Conservation (phyloP, 2,888 invertebrate species). For the Pseudococcus viburni region DNA sequence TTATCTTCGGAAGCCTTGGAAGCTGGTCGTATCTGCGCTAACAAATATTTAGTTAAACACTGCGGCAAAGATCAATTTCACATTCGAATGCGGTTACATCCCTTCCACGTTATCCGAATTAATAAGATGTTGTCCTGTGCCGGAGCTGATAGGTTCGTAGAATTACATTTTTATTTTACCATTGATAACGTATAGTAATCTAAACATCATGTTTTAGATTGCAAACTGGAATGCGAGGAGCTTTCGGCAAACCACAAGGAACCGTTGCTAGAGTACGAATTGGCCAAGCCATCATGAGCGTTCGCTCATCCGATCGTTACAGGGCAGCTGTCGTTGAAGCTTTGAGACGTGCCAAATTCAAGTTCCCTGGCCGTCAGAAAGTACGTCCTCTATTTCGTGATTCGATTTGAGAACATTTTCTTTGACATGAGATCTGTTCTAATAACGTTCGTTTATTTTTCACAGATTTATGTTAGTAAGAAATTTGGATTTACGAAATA, state of each 20-base stretch:
- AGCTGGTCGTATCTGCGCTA: constrained; percentile 99
- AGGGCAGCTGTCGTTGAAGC: constrained; percentile 98
- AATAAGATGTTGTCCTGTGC: constrained; percentile 99
- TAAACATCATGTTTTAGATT: constrained; percentile 78
- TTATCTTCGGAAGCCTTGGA: constrained; percentile 98
- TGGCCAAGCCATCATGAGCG: constrained; percentile 99
- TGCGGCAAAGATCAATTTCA: constrained; percentile 99
- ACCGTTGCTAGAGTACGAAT: constrained; percentile 99
- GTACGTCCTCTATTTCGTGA: constrained; percentile 72
- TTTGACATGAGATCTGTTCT: neutral
- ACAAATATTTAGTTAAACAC: constrained; percentile 98
- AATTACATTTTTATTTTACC: neutral
- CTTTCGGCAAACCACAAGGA: constrained; percentile 99
- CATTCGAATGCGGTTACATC: constrained; percentile 97
- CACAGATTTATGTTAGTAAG: constrained; percentile 94
- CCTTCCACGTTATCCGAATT: constrained; percentile 99
- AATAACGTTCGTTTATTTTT: constrained; percentile 69
- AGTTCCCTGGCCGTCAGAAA: constrained; percentile 99
- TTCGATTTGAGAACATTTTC: neutral
- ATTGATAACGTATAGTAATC: neutral
- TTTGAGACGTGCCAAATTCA: constrained; percentile 99
- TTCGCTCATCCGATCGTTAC: constrained; percentile 94
- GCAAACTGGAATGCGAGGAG: constrained; percentile 99
- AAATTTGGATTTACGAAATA: constrained; percentile 99
- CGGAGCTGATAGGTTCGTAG: constrained; percentile 96